Percentiles rank a stretch among this genome's conserved stretches.
These are phyloP conservation scores for Passerculus sandwichensis DNA, from an alignment of 2,797 vertebrate genomes.

Conservation along the genomic window DNA sequence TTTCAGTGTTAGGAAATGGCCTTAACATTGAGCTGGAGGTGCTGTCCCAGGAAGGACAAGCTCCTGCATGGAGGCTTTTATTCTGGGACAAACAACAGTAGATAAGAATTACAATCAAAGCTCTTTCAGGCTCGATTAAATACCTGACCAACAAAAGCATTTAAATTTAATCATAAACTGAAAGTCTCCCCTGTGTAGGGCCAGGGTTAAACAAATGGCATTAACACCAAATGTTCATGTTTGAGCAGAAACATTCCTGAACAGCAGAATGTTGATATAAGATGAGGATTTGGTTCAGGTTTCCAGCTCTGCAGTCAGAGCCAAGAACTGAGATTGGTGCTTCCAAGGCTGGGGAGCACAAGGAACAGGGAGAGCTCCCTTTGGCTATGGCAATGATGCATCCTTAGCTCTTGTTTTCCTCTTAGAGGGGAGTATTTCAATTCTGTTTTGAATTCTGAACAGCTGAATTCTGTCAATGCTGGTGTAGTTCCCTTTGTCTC, in stretches of 20 bases:
- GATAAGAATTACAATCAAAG: not conserved
- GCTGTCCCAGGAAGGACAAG: not conserved
- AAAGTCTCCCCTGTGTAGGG: not conserved
- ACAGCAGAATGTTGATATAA: not conserved
- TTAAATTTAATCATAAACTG: not conserved
- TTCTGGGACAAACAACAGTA: not conserved
- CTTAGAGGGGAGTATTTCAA: not conserved
- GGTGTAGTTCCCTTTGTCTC: not conserved
- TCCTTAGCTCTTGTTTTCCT: not conserved
- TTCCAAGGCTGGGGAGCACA: not conserved
- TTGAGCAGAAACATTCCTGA: not conserved
- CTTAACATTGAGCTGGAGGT: not conserved
- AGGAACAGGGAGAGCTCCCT: not conserved
- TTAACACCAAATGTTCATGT: not conserved
- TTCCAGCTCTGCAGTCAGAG: not conserved
- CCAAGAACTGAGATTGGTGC: not conserved
- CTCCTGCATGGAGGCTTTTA: not conserved
- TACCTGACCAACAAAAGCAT: not conserved
- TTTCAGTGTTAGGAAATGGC: not conserved
- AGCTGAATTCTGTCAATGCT: not conserved
- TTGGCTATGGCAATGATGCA: fast-evolving
- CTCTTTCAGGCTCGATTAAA: not conserved
- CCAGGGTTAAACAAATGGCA: not conserved
- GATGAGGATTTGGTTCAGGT: not conserved
- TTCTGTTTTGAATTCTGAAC: not conserved